A percentile compares a stretch with the other conserved stretches of the same genome.
Evolutionary conservation across 2,797 vertebrate genomes (phyloP).

Genomic region (Echiichthys vipera): DNA sequence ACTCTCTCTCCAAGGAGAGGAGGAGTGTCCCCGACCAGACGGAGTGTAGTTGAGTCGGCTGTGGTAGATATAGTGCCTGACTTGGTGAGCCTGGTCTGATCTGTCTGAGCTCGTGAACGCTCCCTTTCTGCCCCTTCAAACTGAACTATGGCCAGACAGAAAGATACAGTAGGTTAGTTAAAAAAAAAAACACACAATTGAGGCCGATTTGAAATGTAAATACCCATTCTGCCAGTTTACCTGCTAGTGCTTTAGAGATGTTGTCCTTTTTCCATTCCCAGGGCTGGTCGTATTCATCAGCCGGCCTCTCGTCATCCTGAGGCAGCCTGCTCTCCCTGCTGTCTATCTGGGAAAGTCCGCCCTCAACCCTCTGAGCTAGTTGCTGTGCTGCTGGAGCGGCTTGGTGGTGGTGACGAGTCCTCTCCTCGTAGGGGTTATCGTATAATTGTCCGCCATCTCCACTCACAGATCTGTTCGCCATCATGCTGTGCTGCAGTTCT

Average conservation of each 20-base stretch:
- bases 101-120: slow-evolving; percentile 78
- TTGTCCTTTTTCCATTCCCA: slow-evolving; percentile 97
- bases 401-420: slow-evolving; percentile 55
- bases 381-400: slow-evolving; percentile 30
- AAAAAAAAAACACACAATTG: background rate
- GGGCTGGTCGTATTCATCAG: slow-evolving; percentile 93
- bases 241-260: slow-evolving; percentile 92
- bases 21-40: slow-evolving; percentile 77
- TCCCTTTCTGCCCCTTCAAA: slow-evolving; percentile 92
- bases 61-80: slow-evolving; percentile 58
- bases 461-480: slow-evolving; percentile 57
- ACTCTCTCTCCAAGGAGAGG: slow-evolving; percentile 87
- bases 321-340: slow-evolving; percentile 86
- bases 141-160: slow-evolving; percentile 84
- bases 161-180: background rate
- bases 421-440: slow-evolving; percentile 90
- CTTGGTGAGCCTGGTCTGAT: slow-evolving; percentile 74
- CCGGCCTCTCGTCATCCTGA: slow-evolving; percentile 90
- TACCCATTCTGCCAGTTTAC: slow-evolving; percentile 63
- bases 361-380: slow-evolving; percentile 50
- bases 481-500: slow-evolving; percentile 76
- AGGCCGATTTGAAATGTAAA: background rate
- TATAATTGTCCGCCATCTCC: slow-evolving; percentile 85
- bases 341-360: slow-evolving; percentile 44
- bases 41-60: slow-evolving; percentile 72